Percentiles rank a stretch among this genome's conserved stretches.
Evolutionary conservation across 2,113 vertebrate species (phyloP).

Genomic region (Alexandromys fortis): DNA sequence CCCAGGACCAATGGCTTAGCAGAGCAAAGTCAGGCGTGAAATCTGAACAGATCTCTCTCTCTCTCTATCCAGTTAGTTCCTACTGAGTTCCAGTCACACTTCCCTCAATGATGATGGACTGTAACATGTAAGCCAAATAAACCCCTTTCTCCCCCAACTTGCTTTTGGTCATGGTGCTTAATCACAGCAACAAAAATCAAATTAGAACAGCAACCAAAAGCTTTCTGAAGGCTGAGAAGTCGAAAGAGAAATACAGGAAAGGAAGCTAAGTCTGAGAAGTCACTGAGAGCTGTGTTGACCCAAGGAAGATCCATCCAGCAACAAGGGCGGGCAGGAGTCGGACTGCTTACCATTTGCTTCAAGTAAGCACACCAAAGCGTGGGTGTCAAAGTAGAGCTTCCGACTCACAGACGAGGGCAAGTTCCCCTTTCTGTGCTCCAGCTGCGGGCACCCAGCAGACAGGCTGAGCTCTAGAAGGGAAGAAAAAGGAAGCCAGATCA

Average conservation of each 20-base stretch:
- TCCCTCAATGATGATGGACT: background rate
- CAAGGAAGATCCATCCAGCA: no score
- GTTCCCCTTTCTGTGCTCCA: slow-evolving; percentile 81
- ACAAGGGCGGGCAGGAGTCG: no score
- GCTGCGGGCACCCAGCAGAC: slow-evolving; percentile 82
- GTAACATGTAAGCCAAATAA: background rate
- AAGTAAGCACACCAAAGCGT: slow-evolving; percentile 92
- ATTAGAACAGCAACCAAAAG: background rate
- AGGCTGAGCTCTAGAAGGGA: slow-evolving; percentile 85
- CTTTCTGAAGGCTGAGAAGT: background rate
- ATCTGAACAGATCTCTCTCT: no score
- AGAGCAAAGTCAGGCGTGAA: no score
- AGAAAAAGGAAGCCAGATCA: background rate
- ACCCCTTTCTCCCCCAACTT: background rate
- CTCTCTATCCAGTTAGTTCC: background rate
- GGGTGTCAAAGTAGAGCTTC: slow-evolving; percentile 94
- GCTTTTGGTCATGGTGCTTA: background rate
- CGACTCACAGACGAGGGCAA: slow-evolving; percentile 83
- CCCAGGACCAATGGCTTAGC: no score
- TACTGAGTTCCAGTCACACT: background rate
- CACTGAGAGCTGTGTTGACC: accelerated
- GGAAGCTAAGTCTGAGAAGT: background rate
- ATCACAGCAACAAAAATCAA: background rate
- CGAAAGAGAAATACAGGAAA: background rate
- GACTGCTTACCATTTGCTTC: slow-evolving; percentile 91